These are phyloP conservation scores for Bombus terrestris DNA, from an alignment of 1,140 invertebrate species.

Conservation along the genomic window DNA sequence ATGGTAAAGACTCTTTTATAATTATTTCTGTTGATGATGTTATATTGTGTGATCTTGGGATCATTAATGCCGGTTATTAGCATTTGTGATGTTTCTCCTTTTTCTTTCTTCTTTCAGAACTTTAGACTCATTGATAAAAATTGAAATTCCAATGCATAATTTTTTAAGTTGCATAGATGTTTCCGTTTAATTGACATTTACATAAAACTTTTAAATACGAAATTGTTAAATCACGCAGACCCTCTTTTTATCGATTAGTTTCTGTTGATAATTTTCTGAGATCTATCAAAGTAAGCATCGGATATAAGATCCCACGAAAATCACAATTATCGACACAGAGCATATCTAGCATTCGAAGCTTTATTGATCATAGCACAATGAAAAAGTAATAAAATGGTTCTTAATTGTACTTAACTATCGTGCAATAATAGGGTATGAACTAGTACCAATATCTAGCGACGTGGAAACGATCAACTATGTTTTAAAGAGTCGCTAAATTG, in stretches of 20 bases:
- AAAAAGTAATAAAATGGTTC: neutral
- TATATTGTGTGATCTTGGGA: too few relatives aligned
- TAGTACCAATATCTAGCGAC: neutral
- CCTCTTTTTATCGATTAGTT: neutral
- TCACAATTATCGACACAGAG: neutral
- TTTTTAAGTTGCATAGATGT: neutral
- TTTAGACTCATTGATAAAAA: neutral
- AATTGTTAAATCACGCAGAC: neutral
- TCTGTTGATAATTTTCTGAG: neutral
- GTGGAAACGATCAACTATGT: neutral
- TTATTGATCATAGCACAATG: neutral
- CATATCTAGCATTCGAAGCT: too few relatives aligned
- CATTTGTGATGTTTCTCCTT: neutral
- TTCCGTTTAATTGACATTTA: neutral
- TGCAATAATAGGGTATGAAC: neutral
- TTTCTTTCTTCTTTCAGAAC: neutral
- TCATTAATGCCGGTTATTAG: neutral
- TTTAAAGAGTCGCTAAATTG: conserved; percentile 28
- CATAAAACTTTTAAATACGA: neutral
- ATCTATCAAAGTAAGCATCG: neutral
- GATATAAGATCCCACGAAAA: neutral
- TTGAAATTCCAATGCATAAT: neutral
- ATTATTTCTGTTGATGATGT: neutral
- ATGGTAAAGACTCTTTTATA: neutral
- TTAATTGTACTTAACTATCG: neutral